A percentile compares a stretch with the other conserved stretches of the same genome.
Conservation (phyloP, 2,113 vertebrate species). For the Tamias sibiricus region DNA sequence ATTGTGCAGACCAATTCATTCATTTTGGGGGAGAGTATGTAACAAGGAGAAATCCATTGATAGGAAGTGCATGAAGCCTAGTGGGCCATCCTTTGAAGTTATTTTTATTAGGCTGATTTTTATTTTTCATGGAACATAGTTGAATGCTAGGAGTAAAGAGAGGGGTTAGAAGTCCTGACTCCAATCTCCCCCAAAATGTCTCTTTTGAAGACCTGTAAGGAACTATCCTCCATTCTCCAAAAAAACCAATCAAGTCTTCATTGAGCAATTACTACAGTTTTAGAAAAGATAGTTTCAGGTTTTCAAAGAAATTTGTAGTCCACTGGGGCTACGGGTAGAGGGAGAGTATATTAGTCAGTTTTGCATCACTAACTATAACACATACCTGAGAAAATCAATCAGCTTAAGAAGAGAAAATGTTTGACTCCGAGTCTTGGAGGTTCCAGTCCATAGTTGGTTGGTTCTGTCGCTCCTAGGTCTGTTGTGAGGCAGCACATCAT, state of each 20-base stretch:
- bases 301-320: not conserved
- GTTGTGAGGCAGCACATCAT: not conserved
- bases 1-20: not conserved
- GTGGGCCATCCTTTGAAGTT: not conserved
- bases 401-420: not conserved
- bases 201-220: not conserved
- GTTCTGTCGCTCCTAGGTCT: not conserved
- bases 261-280: not conserved
- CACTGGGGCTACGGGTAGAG: not conserved
- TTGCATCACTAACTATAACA: not conserved
- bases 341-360: not conserved
- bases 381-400: not conserved
- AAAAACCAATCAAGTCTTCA: not conserved
- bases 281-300: not conserved
- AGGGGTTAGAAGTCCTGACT: not conserved
- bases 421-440: not conserved
- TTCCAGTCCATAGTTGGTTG: not conserved
- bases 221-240: not conserved
- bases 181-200: not conserved
- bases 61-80: not conserved
- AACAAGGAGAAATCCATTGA: not conserved
- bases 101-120: constrained; percentile 26
- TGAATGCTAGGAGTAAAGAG: not conserved
- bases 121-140: not conserved
- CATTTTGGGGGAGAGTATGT: not conserved